phyloP scores from a whole-genome alignment of 2,888 invertebrate species.

The Eristalinus aeneus region DNA sequence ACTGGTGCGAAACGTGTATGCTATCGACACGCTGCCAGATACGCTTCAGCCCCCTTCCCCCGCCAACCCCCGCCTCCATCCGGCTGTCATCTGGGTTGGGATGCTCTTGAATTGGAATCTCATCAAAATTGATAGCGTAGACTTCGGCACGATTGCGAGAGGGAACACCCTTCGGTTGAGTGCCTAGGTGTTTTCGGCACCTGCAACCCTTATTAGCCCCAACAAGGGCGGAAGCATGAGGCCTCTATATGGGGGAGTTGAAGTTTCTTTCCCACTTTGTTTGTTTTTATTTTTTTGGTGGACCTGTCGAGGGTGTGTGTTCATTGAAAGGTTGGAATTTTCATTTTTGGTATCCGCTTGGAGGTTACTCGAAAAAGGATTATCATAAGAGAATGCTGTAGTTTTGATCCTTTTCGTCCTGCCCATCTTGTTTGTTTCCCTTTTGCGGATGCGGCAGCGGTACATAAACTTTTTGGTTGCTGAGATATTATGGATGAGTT shows the following conservation, averaged over 20 bases:
- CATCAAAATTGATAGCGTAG: slow-evolving; percentile 44
- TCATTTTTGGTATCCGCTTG: slow-evolving; percentile 36
- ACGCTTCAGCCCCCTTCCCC: neutral
- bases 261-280: too few relatives aligned
- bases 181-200: slow-evolving; percentile 40
- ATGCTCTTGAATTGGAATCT: slow-evolving; percentile 39
- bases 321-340: slow-evolving; percentile 32
- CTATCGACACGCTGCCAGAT: slow-evolving; percentile 41
- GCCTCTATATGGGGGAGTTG: neutral
- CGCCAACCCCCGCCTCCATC: neutral
- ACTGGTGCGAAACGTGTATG: slow-evolving; percentile 34
- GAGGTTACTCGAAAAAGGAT: slow-evolving; percentile 37
- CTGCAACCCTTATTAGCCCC: slow-evolving; percentile 47
- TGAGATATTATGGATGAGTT: slow-evolving; percentile 33
- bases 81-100: neutral
- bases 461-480: slow-evolving; percentile 25
- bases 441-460: neutral
- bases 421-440: neutral
- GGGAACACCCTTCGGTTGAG: slow-evolving; percentile 17
- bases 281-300: neutral
- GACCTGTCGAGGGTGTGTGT: neutral
- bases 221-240: neutral
- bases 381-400: slow-evolving; percentile 39
- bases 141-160: neutral
- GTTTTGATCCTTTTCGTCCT: slow-evolving; percentile 28